phyloP scores from a whole-genome alignment of 2,797 vertebrate species.

The Tokudaia tokunoshimensis region DNA sequence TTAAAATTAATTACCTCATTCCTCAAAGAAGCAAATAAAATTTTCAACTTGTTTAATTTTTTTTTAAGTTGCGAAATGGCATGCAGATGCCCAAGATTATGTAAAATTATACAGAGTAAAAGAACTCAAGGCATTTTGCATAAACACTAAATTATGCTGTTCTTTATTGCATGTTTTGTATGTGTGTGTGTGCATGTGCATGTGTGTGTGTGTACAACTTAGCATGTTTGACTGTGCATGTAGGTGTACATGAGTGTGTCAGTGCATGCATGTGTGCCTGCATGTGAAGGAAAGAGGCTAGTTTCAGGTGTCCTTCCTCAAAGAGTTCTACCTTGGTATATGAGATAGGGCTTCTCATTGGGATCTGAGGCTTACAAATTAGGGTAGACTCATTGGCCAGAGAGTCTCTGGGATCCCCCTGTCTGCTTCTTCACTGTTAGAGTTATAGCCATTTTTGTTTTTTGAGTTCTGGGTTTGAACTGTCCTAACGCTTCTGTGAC shows the following conservation, averaged over 20 bases:
- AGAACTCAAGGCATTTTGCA: slow-evolving; percentile 2
- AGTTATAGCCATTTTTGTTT: neutral
- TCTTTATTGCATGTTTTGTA: neutral
- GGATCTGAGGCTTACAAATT: neutral
- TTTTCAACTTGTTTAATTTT: neutral
- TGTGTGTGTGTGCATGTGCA: neutral
- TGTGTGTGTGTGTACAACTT: neutral
- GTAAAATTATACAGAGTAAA: neutral
- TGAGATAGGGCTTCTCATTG: neutral
- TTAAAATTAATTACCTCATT: slow-evolving; percentile 63
- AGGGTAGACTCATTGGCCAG: neutral
- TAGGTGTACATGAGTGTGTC: too few species aligned
- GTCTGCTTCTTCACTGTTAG: neutral
- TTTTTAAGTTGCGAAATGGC: neutral
- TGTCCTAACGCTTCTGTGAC: neutral
- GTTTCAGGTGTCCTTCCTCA: neutral
- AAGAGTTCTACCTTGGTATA: neutral
- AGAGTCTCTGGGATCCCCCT: neutral
- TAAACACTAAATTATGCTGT: neutral
- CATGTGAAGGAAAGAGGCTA: neutral
- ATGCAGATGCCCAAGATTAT: neutral
- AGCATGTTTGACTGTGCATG: neutral
- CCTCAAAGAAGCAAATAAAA: slow-evolving; percentile 54
- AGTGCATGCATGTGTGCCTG: neutral
- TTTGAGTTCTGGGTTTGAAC: neutral